Evolutionary conservation across 2,888 invertebrate species (phyloP).

Genomic region (Clitarchus hookeri): DNA sequence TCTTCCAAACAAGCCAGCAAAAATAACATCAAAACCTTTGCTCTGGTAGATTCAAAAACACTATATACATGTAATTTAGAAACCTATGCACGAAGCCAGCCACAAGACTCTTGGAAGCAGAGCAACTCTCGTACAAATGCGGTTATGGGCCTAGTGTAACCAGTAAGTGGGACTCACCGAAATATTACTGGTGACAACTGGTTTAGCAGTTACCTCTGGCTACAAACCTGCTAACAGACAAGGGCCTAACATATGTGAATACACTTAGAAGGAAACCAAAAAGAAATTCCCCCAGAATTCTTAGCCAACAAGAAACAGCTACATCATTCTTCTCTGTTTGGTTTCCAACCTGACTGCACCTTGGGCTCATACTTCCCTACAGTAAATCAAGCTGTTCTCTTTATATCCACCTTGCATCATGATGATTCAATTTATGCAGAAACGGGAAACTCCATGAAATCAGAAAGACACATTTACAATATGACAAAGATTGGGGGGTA

Average conservation of each 20-base stretch:
- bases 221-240: background rate
- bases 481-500: conserved; percentile 14
- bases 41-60: background rate
- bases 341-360: background rate
- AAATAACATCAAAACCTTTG: background rate
- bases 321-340: background rate
- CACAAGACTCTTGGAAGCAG: background rate
- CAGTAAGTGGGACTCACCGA: background rate
- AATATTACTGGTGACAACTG: conserved; percentile 20
- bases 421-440: background rate
- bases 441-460: background rate
- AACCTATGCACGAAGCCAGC: conserved; percentile 1
- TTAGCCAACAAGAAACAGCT: background rate
- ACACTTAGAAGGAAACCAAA: background rate
- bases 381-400: background rate
- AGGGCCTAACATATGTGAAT: background rate
- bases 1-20: background rate
- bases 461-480: background rate
- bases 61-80: background rate
- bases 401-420: conserved; percentile 5
- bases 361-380: background rate
- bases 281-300: background rate
- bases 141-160: background rate
- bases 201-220: conserved; percentile 18
- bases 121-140: conserved; percentile 1